phyloP scores from a whole-genome alignment of 2,797 vertebrate species.

The Pempheris klunzingeri region DNA sequence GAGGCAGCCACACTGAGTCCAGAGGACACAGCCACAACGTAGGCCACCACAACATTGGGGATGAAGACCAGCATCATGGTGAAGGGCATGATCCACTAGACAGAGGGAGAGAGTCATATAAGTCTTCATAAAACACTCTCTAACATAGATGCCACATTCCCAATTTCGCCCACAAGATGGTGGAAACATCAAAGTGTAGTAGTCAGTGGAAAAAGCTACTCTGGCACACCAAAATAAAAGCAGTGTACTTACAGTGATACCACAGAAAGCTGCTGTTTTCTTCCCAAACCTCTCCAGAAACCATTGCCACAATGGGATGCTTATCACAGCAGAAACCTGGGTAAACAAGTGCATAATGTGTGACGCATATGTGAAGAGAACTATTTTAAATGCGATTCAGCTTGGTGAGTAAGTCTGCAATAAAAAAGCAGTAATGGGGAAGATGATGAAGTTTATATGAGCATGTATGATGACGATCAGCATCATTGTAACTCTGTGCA shows the following conservation, averaged over 20 bases:
- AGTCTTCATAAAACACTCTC: not conserved
- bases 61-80: conserved; percentile 92
- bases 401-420: not conserved
- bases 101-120: not conserved
- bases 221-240: conserved; percentile 36
- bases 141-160: not conserved
- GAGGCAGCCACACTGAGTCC: conserved; percentile 95
- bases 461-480: not conserved
- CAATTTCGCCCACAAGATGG: conserved; percentile 59
- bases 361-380: not conserved
- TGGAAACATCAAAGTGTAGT: conserved; percentile 17
- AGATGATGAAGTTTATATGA: not conserved
- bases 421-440: not conserved
- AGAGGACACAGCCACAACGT: conserved; percentile 91
- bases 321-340: conserved; percentile 93
- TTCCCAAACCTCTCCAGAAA: conserved; percentile 94
- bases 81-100: conserved; percentile 96
- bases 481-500: not conserved
- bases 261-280: conserved; percentile 91
- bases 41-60: conserved; percentile 91
- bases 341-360: not conserved
- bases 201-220: not conserved
- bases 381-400: conserved; percentile 6
- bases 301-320: conserved; percentile 96
- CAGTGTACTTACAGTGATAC: conserved; percentile 90